Evolutionary conservation across 2,888 invertebrate species (phyloP).

Genomic region (Mythimna vitellina): DNA sequence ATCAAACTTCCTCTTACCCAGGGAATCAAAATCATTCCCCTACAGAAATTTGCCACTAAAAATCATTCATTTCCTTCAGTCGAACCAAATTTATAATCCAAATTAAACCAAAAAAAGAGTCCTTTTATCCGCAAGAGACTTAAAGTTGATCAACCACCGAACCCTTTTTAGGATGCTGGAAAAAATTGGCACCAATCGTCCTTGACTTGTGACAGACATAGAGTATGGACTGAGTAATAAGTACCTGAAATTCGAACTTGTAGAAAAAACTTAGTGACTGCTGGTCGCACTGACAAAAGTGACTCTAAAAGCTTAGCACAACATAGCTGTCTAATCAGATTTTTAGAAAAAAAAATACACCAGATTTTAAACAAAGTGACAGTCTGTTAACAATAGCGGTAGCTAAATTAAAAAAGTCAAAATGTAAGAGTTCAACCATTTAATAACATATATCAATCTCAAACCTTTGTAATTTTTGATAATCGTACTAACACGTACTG

Average conservation of each 20-base stretch:
- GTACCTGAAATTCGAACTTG: accelerated
- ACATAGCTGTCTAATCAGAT: background rate
- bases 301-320: background rate
- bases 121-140: conserved; percentile 27
- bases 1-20: too few relatives aligned
- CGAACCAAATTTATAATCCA: conserved; percentile 17
- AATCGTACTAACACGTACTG: background rate
- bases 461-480: background rate
- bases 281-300: background rate
- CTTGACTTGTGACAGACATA: background rate
- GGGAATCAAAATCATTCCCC: conserved; percentile 17
- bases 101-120: conserved; percentile 36
- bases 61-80: conserved; percentile 18
- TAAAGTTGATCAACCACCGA: conserved; percentile 49
- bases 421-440: background rate
- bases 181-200: conserved; percentile 53
- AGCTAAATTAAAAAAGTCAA: background rate
- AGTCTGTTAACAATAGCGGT: background rate
- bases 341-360: background rate
- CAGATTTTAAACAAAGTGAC: background rate
- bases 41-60: conserved; percentile 1
- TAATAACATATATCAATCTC: background rate
- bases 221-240: background rate
- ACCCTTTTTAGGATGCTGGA: conserved; percentile 53
- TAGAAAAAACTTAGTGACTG: background rate